phyloP scores from a whole-genome alignment of 2,888 invertebrate genomes.

The Julus scandinavius region DNA sequence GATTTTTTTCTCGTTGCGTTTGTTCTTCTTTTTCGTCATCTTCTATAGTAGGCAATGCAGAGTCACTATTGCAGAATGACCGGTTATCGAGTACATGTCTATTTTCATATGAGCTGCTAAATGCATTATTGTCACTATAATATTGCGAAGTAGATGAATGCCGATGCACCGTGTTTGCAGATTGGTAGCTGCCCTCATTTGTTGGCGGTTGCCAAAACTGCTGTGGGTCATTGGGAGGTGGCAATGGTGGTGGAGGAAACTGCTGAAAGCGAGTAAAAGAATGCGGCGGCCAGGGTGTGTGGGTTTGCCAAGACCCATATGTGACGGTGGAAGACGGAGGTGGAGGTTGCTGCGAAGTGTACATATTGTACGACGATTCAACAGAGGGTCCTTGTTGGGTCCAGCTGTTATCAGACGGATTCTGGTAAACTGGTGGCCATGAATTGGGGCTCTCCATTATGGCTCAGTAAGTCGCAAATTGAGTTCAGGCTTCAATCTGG shows the following conservation, averaged over 20 bases:
- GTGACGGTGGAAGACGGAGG: background rate
- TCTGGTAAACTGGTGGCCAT: background rate
- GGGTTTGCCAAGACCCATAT: background rate
- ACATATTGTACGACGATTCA: background rate
- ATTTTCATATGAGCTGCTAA: background rate
- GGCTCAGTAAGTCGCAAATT: background rate
- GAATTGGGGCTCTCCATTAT: background rate
- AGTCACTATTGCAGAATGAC: background rate
- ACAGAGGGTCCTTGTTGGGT: background rate
- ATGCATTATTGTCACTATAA: background rate
- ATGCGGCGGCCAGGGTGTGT: background rate
- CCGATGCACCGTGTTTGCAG: background rate
- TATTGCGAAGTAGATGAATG: background rate
- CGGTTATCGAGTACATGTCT: background rate
- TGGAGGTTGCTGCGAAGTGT: background rate
- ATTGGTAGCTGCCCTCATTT: background rate
- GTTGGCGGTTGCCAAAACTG: background rate
- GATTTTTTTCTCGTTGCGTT: constrained; percentile 10
- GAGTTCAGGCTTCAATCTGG: background rate
- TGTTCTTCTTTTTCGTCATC: background rate
- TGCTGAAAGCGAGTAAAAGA: background rate
- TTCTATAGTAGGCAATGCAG: background rate
- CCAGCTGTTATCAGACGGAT: background rate
- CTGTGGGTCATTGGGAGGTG: background rate
- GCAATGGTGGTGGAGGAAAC: background rate